Conservation (phyloP, 2,797 vertebrate species). For the Phrynocephalus guinanensis region DNA sequence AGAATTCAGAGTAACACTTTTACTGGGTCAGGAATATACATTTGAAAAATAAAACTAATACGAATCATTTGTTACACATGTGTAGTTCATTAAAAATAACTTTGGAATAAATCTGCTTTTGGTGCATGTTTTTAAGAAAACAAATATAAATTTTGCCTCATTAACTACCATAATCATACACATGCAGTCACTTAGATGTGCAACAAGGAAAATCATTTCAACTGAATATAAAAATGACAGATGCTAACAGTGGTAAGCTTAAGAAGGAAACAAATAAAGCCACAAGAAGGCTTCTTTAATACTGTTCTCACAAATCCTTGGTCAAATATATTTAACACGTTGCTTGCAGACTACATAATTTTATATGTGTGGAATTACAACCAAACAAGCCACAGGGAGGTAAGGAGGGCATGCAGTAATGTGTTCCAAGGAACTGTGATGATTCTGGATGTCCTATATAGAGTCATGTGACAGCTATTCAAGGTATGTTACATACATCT, state of each 20-base stretch:
- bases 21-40: constrained; percentile 57
- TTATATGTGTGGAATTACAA: background rate
- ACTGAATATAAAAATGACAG: constrained; percentile 59
- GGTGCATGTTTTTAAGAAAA: constrained; percentile 62
- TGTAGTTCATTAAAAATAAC: constrained; percentile 65
- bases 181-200: constrained; percentile 64
- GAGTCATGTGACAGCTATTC: background rate
- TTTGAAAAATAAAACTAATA: constrained; percentile 64
- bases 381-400: background rate
- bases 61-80: constrained; percentile 71
- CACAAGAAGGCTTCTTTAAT: constrained; percentile 48
- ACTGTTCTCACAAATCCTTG: constrained; percentile 43
- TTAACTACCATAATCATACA: constrained; percentile 66
- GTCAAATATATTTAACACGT: background rate
- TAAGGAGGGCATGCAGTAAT: background rate
- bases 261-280: constrained; percentile 46
- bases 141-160: constrained; percentile 63
- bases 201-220: constrained; percentile 60
- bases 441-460: background rate
- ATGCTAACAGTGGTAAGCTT: constrained; percentile 46
- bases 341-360: background rate
- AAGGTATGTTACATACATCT: too few species aligned
- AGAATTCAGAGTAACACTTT: constrained; percentile 62
- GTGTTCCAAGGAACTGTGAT: background rate
- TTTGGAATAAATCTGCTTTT: constrained; percentile 53